Base-by-base conservation (phyloP, 2,113 vertebrate species). In the Syngnathoides biaculeatus region DNA sequence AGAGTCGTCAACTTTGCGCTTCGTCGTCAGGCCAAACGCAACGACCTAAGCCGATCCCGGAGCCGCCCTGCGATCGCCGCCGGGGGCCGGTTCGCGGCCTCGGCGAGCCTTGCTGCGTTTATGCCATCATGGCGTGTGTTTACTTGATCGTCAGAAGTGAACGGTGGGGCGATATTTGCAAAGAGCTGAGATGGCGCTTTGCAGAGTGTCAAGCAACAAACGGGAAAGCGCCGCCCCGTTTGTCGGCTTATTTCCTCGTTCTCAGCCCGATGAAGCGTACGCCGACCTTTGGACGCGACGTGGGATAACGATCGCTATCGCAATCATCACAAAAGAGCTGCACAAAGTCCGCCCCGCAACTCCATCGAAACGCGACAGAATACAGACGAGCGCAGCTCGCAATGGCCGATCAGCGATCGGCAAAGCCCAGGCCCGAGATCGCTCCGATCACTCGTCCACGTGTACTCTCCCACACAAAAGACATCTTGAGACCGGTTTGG, bases 391-490 rank as follows among this genome's bases (percentile, higher is more conserved):
- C 78, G 78, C 64, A 63, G 27, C 14, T 70, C 73, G 86, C 84
- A 88, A 85, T 86, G 83, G 81, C 69, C 80, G 84, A 82, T 89
- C 87, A 82, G 0, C 69, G 74, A 30, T 75, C 68, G 71, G 60
- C 78, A 72, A 72, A 24, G 61, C 76, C 35, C 5, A 73, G 48
- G 35, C 9, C 59, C 62, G 85, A 80, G 81, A 84, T 80, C 68
- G 82, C 79, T 58, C 12, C 63, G 66, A 59, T 52, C 9, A 17
- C 10, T 26, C 19, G 26, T 1, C 57, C 45, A 15, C 43, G 66
- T 73, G 50, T 27, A 57, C 1, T 7, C 62, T 19, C 14, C 53
- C 0, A 1, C 59, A 40, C 68, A n/a, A 59, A 59, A 39, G 39
- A 43, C 40, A 24, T 62, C 39, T 24, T 42, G 40, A 24, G 60